A percentile compares a stretch with the other conserved stretches of the same genome.
Conservation (phyloP, 2,888 invertebrate species). For the Diloba caeruleocephala region DNA sequence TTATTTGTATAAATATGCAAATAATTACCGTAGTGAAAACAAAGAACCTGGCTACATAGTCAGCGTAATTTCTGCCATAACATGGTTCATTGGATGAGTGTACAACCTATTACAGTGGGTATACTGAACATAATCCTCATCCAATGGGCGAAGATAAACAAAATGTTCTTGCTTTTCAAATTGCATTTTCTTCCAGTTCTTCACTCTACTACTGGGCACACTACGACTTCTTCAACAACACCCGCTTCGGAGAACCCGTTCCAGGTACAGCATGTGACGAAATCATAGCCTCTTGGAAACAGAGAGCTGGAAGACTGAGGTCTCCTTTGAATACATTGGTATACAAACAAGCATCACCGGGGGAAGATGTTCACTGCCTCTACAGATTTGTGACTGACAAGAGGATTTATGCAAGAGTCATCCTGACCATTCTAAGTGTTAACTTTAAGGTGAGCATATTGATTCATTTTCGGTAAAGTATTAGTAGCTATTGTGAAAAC, state of each 20-base stretch:
- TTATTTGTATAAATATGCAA: too few species aligned
- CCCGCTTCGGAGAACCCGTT: conserved; percentile 95
- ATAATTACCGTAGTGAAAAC: too few species aligned
- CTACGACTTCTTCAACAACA: conserved; percentile 98
- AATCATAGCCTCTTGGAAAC: conserved; percentile 95
- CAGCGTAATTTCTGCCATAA: too few species aligned
- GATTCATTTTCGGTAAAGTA: too few species aligned
- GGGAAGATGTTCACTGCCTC: conserved; percentile 93
- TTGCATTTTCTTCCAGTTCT: conserved; percentile 89
- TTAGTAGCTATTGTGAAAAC: too few species aligned
- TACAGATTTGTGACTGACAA: conserved; percentile 96
- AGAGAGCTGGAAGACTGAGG: conserved; percentile 92
- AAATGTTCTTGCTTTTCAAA: too few species aligned
- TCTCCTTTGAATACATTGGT: conserved; percentile 96
- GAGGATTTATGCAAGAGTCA: conserved; percentile 94
- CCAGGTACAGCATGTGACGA: conserved; percentile 95
- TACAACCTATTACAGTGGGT: too few species aligned
- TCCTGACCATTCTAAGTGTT: conserved; percentile 93
- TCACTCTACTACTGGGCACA: conserved; percentile 98
- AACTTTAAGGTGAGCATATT: conserved; percentile 92
- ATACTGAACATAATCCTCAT: too few species aligned
- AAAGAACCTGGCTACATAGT: too few species aligned
- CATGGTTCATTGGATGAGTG: too few species aligned
- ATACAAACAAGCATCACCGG: conserved; percentile 93
- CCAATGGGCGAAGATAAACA: too few species aligned